Conservation (phyloP, 1,140 invertebrate species). For the Drosophila ercepeae region DNA sequence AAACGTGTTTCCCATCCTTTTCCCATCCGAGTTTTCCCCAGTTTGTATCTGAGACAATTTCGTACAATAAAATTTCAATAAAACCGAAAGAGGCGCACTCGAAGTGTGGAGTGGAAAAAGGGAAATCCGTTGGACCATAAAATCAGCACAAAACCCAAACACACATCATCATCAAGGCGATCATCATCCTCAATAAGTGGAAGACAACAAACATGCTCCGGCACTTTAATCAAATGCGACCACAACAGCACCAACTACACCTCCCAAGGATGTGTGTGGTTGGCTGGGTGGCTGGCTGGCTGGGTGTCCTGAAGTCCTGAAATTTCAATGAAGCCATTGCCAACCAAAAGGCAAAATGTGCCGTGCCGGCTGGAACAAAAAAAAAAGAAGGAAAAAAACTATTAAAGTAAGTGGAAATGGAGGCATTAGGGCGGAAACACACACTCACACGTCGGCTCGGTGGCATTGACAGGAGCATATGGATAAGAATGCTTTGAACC, state of each 20-base stretch:
- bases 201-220: constrained; percentile 42
- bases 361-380: constrained; percentile 51
- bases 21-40: constrained; percentile 9
- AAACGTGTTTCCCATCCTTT: constrained; percentile 25
- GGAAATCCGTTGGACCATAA: constrained; percentile 64
- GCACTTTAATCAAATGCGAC: constrained; percentile 72
- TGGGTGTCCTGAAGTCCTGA: constrained; percentile 22
- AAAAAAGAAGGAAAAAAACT: constrained; percentile 64
- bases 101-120: background rate
- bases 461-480: constrained; percentile 16
- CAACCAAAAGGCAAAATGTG: constrained; percentile 50
- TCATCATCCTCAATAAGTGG: constrained; percentile 25
- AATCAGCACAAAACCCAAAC: constrained; percentile 54
- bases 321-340: constrained; percentile 65
- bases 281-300: background rate
- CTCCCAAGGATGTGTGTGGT: background rate
- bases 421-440: constrained; percentile 69
- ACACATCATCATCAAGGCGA: constrained; percentile 20
- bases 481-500: constrained; percentile 50
- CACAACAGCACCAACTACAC: constrained; percentile 51
- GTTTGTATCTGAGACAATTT: constrained; percentile 29
- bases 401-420: constrained; percentile 81
- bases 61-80: constrained; percentile 70
- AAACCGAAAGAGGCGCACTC: constrained; percentile 30
- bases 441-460: constrained; percentile 33